Conservation (phyloP, 2,113 vertebrate species). For the Acrocephalus arundinaceus region DNA sequence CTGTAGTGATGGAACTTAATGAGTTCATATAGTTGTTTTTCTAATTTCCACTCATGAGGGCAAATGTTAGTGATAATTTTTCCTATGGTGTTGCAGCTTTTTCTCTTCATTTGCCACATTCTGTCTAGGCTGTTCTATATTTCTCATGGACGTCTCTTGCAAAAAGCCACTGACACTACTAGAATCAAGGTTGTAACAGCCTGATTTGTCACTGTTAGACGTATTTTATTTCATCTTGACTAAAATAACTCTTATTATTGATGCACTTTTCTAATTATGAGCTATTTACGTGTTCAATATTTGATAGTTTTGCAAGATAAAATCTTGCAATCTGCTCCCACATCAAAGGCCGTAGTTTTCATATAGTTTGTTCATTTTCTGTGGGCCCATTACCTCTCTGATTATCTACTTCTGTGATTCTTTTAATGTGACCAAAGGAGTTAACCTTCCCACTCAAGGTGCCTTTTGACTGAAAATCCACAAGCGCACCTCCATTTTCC, state of each 20-base stretch:
- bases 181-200: neutral
- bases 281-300: constrained; percentile 2
- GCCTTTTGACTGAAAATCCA: neutral
- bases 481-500: neutral
- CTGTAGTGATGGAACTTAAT: neutral
- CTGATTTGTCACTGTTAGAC: neutral
- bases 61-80: neutral
- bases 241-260: constrained; percentile 13
- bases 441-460: neutral
- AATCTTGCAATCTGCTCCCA: neutral
- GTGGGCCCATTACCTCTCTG: neutral
- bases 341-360: neutral
- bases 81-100: neutral
- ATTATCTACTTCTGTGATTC: neutral
- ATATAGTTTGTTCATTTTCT: neutral
- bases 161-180: neutral
- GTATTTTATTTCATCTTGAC: neutral
- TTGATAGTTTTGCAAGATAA: neutral
- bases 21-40: neutral
- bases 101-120: neutral
- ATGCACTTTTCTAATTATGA: neutral
- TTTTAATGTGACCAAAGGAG: neutral
- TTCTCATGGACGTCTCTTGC: neutral
- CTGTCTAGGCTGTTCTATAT: neutral
- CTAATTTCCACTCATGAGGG: neutral